Evolutionary conservation across 1,140 invertebrate species (phyloP), one percentile per base, ranked within the genome.

Genomic region (Thaumatotibia leucotreta): DNA sequence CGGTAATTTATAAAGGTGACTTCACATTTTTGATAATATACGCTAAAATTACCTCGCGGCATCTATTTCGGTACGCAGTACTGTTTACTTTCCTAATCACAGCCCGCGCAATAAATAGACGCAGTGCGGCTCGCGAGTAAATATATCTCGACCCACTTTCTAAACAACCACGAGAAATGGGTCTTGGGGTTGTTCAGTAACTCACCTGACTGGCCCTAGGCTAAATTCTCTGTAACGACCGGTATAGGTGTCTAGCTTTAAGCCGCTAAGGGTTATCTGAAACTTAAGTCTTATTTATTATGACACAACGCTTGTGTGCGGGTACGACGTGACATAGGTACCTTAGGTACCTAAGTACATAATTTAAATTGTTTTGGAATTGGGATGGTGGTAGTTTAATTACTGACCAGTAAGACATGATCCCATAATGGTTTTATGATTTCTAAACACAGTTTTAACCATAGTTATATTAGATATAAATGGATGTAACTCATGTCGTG

Each of bases 81-180:
- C 75, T 80, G 76, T 82, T 85, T 85, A 81, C 76, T 79, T 85
- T 82, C 80, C 69, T 83, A 80, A 82, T 85, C 80, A 79, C 74
- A 71, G 73, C 52, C 66, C 61, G 72, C 68, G 70, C 76, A 78
- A 75, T 66, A 81, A 83, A 84, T 83, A 84, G 77, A 83, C 77
- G 69, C 68, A 64, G 76, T 76, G 61, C 67, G 65, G 81, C 77
- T 80, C 73, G 68, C 61, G 75, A 70, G 79, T 82, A 87, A 82
- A 81, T 79, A 78, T 83, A 82, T 83, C 81, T 73, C 73, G 76
- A 65, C 76, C 80, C 80, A 86, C 83, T 79, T 86, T 79, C 75
- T 73, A 76, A 79, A 80, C 77, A 82, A 79, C 79, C 73, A 75
- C 73, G 66, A 70, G 77, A 85, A 80, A 73, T 80, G 68, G 84